phyloP scores from a whole-genome alignment of 2,797 vertebrate genomes.

The Poecilia gillii region DNA sequence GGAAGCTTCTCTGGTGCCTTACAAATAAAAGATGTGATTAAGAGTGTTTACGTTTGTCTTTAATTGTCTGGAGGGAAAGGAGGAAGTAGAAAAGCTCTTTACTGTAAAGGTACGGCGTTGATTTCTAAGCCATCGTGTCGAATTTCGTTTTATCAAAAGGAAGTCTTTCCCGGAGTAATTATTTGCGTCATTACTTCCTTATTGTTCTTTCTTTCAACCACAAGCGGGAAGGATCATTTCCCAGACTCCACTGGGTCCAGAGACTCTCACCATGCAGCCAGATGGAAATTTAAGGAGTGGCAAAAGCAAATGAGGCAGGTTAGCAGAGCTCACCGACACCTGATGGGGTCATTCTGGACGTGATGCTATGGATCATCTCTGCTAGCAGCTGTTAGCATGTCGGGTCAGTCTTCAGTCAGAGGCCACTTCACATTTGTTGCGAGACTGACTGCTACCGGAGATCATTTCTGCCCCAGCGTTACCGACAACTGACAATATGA shows the following conservation, averaged over 20 bases:
- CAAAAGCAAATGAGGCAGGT: background rate
- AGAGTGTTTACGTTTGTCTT: constrained; percentile 52
- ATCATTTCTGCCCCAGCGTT: background rate
- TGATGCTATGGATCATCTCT: background rate
- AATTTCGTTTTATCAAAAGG: background rate
- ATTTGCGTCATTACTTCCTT: background rate
- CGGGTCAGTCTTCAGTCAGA: background rate
- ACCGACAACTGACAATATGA: background rate
- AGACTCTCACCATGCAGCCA: too few relatives aligned
- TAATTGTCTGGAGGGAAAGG: background rate
- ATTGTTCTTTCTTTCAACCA: background rate
- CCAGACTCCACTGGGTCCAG: background rate
- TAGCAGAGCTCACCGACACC: background rate
- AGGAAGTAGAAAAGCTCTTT: background rate
- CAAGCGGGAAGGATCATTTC: background rate
- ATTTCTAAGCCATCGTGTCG: background rate
- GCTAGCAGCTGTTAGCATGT: background rate
- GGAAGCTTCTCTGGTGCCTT: constrained; percentile 89
- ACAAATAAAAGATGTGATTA: constrained; percentile 87
- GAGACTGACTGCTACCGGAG: background rate
- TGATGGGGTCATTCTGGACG: background rate
- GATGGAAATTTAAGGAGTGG: background rate
- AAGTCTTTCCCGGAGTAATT: background rate
- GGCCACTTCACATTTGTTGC: background rate
- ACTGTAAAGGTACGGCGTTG: too few relatives aligned